These are phyloP conservation scores for Glaucopsyche alexis DNA, from an alignment of 2,888 invertebrate species.

Conservation along the genomic window DNA sequence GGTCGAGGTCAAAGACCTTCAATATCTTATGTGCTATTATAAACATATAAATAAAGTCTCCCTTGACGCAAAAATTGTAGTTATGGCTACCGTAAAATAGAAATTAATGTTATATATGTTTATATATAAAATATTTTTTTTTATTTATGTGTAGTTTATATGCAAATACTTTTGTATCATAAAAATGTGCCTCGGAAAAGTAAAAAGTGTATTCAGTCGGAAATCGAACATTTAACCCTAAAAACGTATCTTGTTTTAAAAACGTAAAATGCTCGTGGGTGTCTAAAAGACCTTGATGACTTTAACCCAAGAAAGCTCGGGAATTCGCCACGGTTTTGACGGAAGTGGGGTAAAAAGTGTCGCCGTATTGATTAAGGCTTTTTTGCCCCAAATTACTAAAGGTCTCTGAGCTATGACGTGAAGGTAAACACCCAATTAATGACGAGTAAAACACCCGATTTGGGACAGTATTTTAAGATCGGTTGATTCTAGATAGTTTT, in stretches of 20 bases:
- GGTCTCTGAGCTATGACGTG: constrained; percentile 11
- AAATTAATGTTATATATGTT: background rate
- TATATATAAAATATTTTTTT: no score
- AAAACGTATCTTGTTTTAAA: background rate
- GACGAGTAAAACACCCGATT: background rate
- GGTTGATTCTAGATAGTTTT: background rate
- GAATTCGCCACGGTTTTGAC: constrained; percentile 1
- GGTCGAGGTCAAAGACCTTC: background rate
- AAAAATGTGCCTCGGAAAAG: no score
- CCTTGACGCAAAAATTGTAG: background rate
- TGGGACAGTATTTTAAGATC: background rate
- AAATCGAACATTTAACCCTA: background rate
- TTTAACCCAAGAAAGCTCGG: background rate
- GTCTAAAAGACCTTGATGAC: constrained; percentile 1
- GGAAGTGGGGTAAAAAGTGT: constrained; percentile 7
- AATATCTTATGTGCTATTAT: background rate
- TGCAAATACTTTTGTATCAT: no score
- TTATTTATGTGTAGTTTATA: no score
- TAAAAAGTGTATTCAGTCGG: no score
- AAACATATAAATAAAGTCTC: background rate
- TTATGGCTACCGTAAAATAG: background rate
- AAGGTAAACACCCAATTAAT: background rate
- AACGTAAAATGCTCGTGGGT: background rate
- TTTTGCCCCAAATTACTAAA: constrained; percentile 11
- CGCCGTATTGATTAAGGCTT: constrained; percentile 5